Conservation (phyloP, 2,797 vertebrate genomes). For the Anguilla megastoma region DNA sequence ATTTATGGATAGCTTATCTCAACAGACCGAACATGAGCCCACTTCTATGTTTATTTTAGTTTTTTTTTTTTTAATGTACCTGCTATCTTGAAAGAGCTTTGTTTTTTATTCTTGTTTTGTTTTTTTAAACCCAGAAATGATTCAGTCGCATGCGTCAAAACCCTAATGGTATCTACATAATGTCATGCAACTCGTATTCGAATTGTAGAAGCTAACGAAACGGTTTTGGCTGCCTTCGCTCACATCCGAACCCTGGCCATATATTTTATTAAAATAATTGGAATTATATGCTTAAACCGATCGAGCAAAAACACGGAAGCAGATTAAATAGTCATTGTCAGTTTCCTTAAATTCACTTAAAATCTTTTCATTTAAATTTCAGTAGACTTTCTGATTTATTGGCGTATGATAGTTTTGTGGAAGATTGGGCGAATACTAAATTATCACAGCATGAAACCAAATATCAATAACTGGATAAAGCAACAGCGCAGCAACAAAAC, state of each 20-base stretch:
- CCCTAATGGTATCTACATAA: neutral
- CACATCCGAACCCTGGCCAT: neutral
- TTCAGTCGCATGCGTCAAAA: neutral
- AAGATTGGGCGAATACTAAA: neutral
- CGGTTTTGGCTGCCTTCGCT: neutral
- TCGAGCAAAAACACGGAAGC: neutral
- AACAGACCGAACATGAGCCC: neutral
- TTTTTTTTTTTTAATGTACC: neutral
- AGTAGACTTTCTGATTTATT: neutral
- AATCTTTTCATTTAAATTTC: neutral
- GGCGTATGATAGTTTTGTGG: neutral
- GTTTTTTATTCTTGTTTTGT: neutral
- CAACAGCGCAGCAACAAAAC: neutral
- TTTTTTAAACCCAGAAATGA: neutral
- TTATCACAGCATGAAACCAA: neutral
- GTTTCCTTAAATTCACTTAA: neutral
- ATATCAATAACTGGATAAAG: neutral
- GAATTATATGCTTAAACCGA: too few species aligned
- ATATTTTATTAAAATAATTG: neutral
- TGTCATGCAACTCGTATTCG: neutral
- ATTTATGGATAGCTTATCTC: neutral
- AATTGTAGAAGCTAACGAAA: neutral
- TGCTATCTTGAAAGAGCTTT: neutral
- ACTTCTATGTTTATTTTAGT: neutral
- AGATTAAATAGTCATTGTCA: neutral